Conservation (phyloP, 2,888 invertebrate genomes). For the Diaphora mendica region DNA sequence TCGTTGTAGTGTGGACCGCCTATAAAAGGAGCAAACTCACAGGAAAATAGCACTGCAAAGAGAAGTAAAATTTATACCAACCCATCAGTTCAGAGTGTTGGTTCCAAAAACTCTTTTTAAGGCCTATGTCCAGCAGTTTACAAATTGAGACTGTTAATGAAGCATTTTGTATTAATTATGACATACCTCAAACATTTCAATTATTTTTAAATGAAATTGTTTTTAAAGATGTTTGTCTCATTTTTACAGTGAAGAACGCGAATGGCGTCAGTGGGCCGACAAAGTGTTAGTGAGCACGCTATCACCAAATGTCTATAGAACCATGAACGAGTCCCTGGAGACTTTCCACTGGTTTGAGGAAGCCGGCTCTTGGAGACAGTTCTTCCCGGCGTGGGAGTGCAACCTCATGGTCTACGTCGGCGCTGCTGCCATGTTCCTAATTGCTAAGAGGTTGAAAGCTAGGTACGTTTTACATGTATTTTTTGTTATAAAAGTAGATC, state of each 20-base stretch:
- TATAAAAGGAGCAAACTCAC: no score
- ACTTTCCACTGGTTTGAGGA: slow-evolving; percentile 98
- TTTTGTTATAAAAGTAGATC: background rate
- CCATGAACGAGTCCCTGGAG: slow-evolving; percentile 93
- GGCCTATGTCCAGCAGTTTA: no score
- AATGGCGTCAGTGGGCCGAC: slow-evolving; percentile 99
- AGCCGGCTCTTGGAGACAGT: slow-evolving; percentile 96
- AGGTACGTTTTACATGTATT: slow-evolving; percentile 69
- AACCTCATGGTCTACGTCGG: slow-evolving; percentile 96
- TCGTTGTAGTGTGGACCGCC: no score
- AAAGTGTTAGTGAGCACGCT: slow-evolving; percentile 95
- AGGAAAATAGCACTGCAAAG: no score
- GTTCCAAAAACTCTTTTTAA: no score
- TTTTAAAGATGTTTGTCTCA: background rate
- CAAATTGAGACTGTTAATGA: no score
- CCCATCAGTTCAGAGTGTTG: no score
- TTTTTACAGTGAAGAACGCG: slow-evolving; percentile 92
- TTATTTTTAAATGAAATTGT: no score
- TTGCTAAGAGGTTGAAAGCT: slow-evolving; percentile 95
- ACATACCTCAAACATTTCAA: background rate
- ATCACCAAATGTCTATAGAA: slow-evolving; percentile 98
- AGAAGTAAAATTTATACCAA: no score
- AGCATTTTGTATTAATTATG: no score
- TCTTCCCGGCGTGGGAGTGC: slow-evolving; percentile 95
- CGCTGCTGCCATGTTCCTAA: slow-evolving; percentile 96